phyloP scores from a whole-genome alignment of 2,888 invertebrate species.

The Melipona beecheii region DNA sequence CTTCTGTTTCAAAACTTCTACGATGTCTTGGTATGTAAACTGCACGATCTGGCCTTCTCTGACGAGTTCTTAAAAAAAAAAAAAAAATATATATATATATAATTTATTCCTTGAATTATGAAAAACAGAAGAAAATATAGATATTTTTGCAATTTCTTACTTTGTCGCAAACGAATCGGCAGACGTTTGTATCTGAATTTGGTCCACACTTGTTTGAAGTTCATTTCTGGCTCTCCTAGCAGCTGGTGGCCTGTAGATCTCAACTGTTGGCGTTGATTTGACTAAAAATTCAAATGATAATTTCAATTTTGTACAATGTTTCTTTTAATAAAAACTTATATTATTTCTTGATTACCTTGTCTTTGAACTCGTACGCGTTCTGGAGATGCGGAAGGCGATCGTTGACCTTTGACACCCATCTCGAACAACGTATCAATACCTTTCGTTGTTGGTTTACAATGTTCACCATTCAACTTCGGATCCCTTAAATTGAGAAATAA shows the following conservation, averaged over 20 bases:
- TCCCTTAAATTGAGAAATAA: constrained; percentile 66
- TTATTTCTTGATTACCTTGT: constrained; percentile 72
- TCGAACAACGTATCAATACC: constrained; percentile 56
- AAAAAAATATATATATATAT: not conserved
- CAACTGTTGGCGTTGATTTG: constrained; percentile 81
- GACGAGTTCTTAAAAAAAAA: constrained; percentile 69
- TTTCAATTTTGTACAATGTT: not conserved
- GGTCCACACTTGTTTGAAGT: constrained; percentile 47
- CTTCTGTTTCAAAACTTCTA: constrained; percentile 62
- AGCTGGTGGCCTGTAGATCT: constrained; percentile 86
- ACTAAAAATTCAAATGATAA: constrained; percentile 61
- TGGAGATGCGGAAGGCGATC: constrained; percentile 75
- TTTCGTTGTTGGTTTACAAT: constrained; percentile 64
- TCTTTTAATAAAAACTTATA: not conserved
- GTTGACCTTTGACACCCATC: constrained; percentile 80
- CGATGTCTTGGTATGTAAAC: constrained; percentile 92
- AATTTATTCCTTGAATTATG: constrained; percentile 5
- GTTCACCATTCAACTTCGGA: constrained; percentile 78
- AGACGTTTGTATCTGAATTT: constrained; percentile 45
- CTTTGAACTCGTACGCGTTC: constrained; percentile 75
- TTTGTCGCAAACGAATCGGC: constrained; percentile 53
- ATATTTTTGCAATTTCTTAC: constrained; percentile 46
- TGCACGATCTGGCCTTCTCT: constrained; percentile 90
- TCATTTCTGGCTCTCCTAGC: constrained; percentile 80
- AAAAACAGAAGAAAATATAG: not conserved